These are phyloP conservation scores for Coenonympha glycerion DNA, from an alignment of 2,888 invertebrate genomes.

Conservation along the genomic window DNA sequence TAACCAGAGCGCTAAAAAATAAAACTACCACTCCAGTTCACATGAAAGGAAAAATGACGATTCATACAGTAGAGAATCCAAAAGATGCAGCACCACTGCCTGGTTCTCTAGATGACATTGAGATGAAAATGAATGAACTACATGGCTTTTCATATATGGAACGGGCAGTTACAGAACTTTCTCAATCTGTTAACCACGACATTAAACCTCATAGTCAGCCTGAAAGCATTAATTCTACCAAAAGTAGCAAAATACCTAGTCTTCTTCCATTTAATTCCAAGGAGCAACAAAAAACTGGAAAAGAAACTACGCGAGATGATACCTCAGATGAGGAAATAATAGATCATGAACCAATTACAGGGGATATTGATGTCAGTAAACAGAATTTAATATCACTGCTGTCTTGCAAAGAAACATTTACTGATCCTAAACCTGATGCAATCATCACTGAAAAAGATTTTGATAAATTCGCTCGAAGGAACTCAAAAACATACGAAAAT, in stretches of 20 bases:
- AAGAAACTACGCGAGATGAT: slow-evolving; percentile 29
- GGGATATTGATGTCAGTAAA: slow-evolving; percentile 34
- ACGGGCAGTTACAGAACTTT: slow-evolving; percentile 53
- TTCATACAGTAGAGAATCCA: slow-evolving; percentile 31
- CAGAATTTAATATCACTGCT: slow-evolving; percentile 26
- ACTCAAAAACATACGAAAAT: slow-evolving; percentile 63
- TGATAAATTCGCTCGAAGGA: slow-evolving; percentile 65
- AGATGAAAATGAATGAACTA: slow-evolving; percentile 69
- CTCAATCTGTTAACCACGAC: slow-evolving; percentile 38
- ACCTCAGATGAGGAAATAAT: slow-evolving; percentile 41
- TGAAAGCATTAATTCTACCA: slow-evolving; percentile 37
- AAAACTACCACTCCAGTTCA: slow-evolving; percentile 39
- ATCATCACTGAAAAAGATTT: slow-evolving; percentile 70
- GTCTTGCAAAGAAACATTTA: slow-evolving; percentile 39
- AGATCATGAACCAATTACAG: slow-evolving; percentile 42
- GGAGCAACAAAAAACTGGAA: slow-evolving; percentile 32
- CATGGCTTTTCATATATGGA: slow-evolving; percentile 65
- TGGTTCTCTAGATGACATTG: slow-evolving; percentile 54
- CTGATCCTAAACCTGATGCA: slow-evolving; percentile 46
- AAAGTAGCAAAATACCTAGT: slow-evolving; percentile 43
- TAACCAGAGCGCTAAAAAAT: slow-evolving; percentile 45
- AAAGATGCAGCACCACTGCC: slow-evolving; percentile 33
- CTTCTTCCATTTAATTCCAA: slow-evolving; percentile 43
- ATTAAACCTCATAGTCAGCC: slow-evolving; percentile 36
- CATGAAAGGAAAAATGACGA: slow-evolving; percentile 28